Evolutionary conservation across 1,140 invertebrate genomes (phyloP), one percentile per base, ranked within the genome.

Genomic region (Phortica variegata): DNA sequence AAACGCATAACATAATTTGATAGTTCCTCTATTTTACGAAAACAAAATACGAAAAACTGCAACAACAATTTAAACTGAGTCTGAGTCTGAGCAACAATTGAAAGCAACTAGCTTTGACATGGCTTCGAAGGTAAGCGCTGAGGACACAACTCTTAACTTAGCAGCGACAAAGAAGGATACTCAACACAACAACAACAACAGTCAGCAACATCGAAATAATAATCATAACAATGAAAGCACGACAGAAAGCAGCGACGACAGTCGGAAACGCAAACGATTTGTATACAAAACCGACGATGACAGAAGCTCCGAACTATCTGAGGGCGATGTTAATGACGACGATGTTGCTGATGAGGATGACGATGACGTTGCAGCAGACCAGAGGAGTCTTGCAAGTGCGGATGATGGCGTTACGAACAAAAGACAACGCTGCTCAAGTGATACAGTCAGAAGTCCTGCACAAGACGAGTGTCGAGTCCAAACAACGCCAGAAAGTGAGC

Each of bases 111-210:
- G n/a, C 15, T 16, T 31, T 48, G 50, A 47, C 32, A 65, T 65
- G 62, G 63, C 56, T 43, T 60, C 58, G 34, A 52, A 44, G 37
- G 50, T 38, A 37, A 40, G 31, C 3, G 26, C 26, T 10, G 38
- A 62, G 33, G 38, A 21, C 19, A 29, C 36, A 20, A 16, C 41
- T 26, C n/a, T 34, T 21, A 26, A 19, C 39, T 20, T 32, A 46
- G 34, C 19, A 19, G 18, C 26, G 19, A 8, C 10, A 8, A 10
- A 45, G 8, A 10, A 42, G 47, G 33, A 38, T 34, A 40, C 20
- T 29, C 6, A 32, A 16, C 36, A 41, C 39, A 32, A 47, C 43
- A 38, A 31, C 32, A 49, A 32, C 33, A 56, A 38, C 16, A 17
- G 12, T 40, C 32, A 37, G 20, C 32, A 36, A 31, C 15, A 40